A percentile compares a stretch with the other conserved stretches of the same genome.
These are phyloP conservation scores for Macrobrachium rosenbergii DNA, from an alignment of 1,140 invertebrate genomes.

Conservation along the genomic window DNA sequence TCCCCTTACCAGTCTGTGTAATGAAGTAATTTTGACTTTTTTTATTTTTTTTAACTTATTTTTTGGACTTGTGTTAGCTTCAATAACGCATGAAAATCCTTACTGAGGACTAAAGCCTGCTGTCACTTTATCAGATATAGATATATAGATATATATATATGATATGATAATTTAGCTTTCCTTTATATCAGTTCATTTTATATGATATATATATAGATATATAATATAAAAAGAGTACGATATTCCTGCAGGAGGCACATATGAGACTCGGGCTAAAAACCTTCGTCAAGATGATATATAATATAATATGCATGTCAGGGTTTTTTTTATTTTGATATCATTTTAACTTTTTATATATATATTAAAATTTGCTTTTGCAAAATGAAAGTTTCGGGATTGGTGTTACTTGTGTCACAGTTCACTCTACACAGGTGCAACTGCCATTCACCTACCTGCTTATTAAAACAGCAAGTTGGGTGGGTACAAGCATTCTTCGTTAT, in stretches of 20 bases:
- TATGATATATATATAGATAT: conserved; percentile 2
- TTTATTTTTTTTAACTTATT: too few relatives aligned
- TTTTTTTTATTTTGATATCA: neutral
- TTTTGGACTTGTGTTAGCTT: conserved; percentile 36
- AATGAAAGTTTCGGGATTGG: conserved; percentile 48
- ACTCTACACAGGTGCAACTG: conserved; percentile 60
- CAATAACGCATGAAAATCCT: conserved; percentile 18
- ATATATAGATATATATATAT: neutral
- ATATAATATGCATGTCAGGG: conserved; percentile 35
- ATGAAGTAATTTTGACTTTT: too few relatives aligned
- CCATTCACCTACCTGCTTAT: conserved; percentile 59
- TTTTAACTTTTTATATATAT: neutral
- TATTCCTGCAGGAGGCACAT: conserved; percentile 50
- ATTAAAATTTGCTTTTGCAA: conserved; percentile 2
- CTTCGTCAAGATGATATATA: conserved; percentile 28
- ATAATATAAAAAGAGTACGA: neutral
- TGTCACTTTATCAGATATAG: neutral
- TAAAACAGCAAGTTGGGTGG: conserved; percentile 57
- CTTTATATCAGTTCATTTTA: conserved; percentile 26
- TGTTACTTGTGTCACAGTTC: conserved; percentile 59
- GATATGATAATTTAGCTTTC: conserved; percentile 18
- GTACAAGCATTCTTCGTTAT: too few relatives aligned
- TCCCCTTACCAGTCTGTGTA: conserved; percentile 47
- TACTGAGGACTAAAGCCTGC: conserved; percentile 28
- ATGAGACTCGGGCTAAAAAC: conserved; percentile 45